These are phyloP conservation scores for Amphilophus citrinellus DNA, from an alignment of 2,113 vertebrate genomes.

Conservation along the genomic window DNA sequence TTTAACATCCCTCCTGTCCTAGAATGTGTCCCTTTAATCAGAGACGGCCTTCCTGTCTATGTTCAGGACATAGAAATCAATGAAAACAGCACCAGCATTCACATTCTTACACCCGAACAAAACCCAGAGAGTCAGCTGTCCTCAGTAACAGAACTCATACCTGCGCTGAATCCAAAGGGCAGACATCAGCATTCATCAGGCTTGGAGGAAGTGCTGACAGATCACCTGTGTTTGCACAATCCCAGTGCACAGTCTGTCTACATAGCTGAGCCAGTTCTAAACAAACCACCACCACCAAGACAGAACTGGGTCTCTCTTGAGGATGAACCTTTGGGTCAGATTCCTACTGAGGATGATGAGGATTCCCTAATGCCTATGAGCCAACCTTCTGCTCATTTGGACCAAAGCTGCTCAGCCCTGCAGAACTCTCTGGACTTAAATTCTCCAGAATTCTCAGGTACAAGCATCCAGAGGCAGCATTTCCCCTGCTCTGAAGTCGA, in stretches of 20 bases:
- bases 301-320: conserved; percentile 13
- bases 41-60: conserved; percentile 58
- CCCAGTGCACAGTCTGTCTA: conserved; percentile 7
- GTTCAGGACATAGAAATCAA: conserved; percentile 40
- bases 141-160: conserved; percentile 42
- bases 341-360: conserved; percentile 50
- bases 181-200: neutral
- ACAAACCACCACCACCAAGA: neutral
- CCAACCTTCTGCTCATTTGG: conserved; percentile 18
- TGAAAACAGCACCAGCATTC: conserved; percentile 10
- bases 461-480: conserved; percentile 41
- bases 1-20: conserved; percentile 41
- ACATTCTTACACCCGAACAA: conserved; percentile 64
- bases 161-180: conserved; percentile 12
- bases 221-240: neutral
- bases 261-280: conserved; percentile 55
- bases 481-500: neutral
- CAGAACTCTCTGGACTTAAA: conserved; percentile 59
- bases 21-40: conserved; percentile 73
- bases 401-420: conserved; percentile 57
- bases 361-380: neutral
- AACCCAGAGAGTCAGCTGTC: neutral
- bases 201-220: conserved; percentile 1
- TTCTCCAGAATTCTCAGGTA: neutral
- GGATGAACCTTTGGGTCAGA: neutral